Evolutionary conservation across 2,113 vertebrate species (phyloP).

Genomic region (Orthonyx spaldingii): DNA sequence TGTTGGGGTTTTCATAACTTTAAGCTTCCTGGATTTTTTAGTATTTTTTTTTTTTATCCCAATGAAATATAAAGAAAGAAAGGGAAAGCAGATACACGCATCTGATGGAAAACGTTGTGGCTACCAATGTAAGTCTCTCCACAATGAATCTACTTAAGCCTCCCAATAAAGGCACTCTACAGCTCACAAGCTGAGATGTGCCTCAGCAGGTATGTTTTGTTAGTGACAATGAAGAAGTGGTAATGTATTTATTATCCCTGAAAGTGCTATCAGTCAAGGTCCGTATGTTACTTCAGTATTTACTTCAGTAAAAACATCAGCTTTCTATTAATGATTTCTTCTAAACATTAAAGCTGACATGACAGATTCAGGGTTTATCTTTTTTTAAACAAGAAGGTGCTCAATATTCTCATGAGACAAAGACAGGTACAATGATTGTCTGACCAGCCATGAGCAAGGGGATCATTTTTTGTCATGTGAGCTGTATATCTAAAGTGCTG

Average conservation of each 20-base stretch:
- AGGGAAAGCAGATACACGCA: neutral
- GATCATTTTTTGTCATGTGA: neutral
- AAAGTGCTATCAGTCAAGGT: neutral
- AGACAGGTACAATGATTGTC: neutral
- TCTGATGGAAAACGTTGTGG: neutral
- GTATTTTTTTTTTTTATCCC: neutral
- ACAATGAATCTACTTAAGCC: neutral
- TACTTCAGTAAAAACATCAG: neutral
- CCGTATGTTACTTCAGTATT: neutral
- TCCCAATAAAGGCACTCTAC: neutral
- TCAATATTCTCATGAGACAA: neutral
- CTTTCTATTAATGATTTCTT: neutral
- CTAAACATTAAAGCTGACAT: neutral
- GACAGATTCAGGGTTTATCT: neutral
- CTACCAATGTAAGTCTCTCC: neutral
- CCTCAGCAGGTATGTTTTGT: neutral
- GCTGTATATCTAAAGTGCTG: neutral
- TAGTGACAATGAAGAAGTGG: neutral
- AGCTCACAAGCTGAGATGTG: neutral
- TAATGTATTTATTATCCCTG: constrained; percentile 16
- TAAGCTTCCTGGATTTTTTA: neutral
- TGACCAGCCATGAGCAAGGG: neutral
- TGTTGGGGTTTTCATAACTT: neutral
- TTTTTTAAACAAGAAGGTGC: neutral
- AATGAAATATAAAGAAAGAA: neutral